A percentile compares a stretch with the other conserved stretches of the same genome.
Conservation (phyloP, 2,113 vertebrate genomes). For the Irena cyanogastra region DNA sequence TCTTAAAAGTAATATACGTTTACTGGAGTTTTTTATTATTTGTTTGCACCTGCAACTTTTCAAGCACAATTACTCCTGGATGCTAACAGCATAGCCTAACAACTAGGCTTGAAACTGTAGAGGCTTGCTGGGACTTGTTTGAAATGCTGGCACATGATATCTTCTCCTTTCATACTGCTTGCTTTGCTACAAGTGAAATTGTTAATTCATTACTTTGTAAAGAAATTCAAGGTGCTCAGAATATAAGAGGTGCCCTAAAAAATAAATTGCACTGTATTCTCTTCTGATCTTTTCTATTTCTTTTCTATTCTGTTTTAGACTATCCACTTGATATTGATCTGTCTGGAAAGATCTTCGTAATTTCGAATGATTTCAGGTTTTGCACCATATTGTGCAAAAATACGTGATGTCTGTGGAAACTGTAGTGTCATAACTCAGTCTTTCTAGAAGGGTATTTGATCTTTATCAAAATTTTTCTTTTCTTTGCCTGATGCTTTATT, state of each 20-base stretch:
- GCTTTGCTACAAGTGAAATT: background rate
- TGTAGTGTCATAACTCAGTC: background rate
- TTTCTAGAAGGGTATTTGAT: background rate
- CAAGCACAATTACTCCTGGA: background rate
- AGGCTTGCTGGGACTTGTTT: background rate
- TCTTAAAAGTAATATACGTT: background rate
- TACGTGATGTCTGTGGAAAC: background rate
- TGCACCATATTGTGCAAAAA: background rate
- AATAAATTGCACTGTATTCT: background rate
- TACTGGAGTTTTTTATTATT: background rate
- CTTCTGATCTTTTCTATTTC: background rate
- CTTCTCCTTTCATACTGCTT: background rate
- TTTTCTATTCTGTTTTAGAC: background rate
- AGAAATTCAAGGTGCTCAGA: background rate
- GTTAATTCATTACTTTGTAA: background rate
- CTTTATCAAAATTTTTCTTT: background rate
- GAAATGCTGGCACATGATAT: background rate
- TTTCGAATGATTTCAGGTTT: background rate
- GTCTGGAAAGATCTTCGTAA: background rate
- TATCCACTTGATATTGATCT: background rate
- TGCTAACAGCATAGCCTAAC: background rate
- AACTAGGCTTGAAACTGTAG: background rate
- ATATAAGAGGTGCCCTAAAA: background rate
- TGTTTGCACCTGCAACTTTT: conserved; percentile 3
- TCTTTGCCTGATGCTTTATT: background rate